phyloP scores from a whole-genome alignment of 2,888 invertebrate species.

The Rugalucina vietnamica region DNA sequence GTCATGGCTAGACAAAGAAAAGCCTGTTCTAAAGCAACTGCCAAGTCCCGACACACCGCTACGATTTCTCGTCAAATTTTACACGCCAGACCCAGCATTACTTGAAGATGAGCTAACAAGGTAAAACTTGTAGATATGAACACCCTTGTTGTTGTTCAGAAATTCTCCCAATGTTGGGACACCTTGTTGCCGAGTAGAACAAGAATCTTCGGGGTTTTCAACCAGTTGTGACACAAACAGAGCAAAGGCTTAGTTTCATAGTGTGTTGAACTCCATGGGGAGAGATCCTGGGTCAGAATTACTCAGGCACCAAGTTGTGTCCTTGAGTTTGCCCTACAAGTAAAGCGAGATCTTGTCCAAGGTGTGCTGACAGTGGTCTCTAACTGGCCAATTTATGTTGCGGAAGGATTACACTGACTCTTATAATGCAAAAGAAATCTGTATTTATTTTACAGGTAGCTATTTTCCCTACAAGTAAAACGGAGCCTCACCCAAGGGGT shows the following conservation, averaged over 20 bases:
- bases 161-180: no score
- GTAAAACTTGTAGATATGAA: no score
- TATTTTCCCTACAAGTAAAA: constrained; percentile 99
- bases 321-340: constrained; percentile 99
- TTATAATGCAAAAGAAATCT: no score
- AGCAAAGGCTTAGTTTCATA: no score
- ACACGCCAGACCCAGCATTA: constrained; percentile 98
- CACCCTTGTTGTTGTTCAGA: no score
- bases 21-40: constrained; percentile 97
- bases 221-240: no score
- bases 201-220: no score
- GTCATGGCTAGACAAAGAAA: constrained; percentile 99
- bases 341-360: constrained; percentile 96
- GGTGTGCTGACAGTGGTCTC: constrained; percentile 97
- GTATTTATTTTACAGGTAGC: constrained; percentile 89
- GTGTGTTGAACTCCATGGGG: no score
- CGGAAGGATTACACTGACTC: constrained; percentile 93
- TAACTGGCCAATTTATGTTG: constrained; percentile 99
- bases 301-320: no score
- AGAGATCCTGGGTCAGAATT: no score
- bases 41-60: constrained; percentile 84
- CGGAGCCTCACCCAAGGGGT: constrained; percentile 96
- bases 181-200: no score
- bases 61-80: constrained; percentile 98
- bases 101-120: constrained; percentile 98